Base-by-base conservation (phyloP, 1,140 invertebrate species). In the Drosophila bifasciata region DNA sequence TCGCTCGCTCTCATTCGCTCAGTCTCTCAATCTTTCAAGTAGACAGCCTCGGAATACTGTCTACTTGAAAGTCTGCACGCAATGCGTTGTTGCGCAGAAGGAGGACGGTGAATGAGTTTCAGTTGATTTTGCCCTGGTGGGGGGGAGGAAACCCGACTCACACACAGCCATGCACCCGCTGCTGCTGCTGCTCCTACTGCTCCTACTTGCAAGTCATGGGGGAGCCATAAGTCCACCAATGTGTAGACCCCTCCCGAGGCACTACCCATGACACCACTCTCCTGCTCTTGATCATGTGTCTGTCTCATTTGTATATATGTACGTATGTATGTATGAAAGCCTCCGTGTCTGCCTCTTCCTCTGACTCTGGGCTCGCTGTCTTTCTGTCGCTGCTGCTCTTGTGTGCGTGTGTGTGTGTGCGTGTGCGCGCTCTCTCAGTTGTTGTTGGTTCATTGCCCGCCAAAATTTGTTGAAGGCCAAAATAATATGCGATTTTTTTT, bases 381-480 rank as follows among this genome's bases (percentile, higher is more conserved):
- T 58, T 17, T 45, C 39, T 46, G 16, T 62, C 25, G 1, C 8
- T 43, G 36, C 16, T 32, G 8, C 32, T 36, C 32, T 36, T 36
- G 23, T 25, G 36, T 41, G 16, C 21, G 21, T 44, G n/a, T 36
- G 36, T n/a, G n/a, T 36, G 23, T 25, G 36, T 41, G 16, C 63
- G 58, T 63, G 52, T 66, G 68, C 63, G 74, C 73, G 56, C 16
- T 32, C 25, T 36, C 57, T 79, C 76, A 63, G 79, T 90, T 90
- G 88, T 90, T 90, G 88, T 90, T 90, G 88, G 88, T 90, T 90
- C 88, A 90, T 90, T 90, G 88, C 73, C 88, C 88, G 88, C 88
- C 88, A 88, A 90, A 90, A 90, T 68, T 68, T 90, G 85, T 90
- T 90, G 88, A 90, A 90, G 88, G 88, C 88, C 88, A 90, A 90